These are phyloP conservation scores for Willisornis vidua DNA, from an alignment of 2,113 vertebrate genomes.

Conservation along the genomic window DNA sequence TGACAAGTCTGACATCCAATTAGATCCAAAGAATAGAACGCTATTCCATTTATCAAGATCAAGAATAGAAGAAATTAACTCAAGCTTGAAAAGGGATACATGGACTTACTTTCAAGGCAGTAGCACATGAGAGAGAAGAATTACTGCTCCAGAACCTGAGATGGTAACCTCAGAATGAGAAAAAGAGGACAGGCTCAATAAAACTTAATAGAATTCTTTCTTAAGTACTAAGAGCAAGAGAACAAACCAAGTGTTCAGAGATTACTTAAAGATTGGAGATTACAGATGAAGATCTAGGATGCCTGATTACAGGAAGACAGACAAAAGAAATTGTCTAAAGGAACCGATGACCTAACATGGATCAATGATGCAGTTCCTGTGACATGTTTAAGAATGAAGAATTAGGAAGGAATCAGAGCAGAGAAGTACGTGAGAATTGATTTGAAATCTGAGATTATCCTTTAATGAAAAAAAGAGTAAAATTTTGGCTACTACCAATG, in stretches of 20 bases:
- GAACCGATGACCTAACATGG: neutral
- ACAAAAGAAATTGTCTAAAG: neutral
- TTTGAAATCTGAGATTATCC: neutral
- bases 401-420: neutral
- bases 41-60: neutral
- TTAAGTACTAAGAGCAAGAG: neutral
- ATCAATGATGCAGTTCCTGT: neutral
- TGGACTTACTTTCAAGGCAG: neutral
- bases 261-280: neutral
- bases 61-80: neutral
- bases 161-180: neutral
- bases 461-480: neutral
- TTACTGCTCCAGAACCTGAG: neutral
- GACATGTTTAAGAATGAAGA: neutral
- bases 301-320: neutral
- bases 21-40: neutral
- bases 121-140: neutral
- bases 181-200: neutral
- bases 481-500: neutral
- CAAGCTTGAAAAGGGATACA: neutral
- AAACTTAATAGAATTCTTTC: neutral
- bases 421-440: neutral
- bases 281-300: neutral
- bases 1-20: neutral
- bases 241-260: neutral